Evolutionary conservation across 2,113 vertebrate species (phyloP).

Genomic region (Aspiorhynchus laticeps): DNA sequence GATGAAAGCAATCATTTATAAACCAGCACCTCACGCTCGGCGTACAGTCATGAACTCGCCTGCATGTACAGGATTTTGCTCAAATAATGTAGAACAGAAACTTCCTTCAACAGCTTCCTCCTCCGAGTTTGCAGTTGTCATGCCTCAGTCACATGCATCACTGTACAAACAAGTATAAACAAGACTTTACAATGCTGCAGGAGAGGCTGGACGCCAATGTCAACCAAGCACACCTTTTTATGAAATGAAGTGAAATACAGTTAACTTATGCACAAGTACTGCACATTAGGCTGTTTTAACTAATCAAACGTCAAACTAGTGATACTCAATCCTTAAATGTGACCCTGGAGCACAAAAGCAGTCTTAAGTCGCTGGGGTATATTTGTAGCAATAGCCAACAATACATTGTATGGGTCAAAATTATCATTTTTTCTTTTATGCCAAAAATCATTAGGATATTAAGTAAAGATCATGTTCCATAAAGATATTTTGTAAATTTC

Average conservation of each 20-base stretch:
- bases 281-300: background rate
- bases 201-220: background rate
- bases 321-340: background rate
- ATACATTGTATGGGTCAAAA: too few species aligned
- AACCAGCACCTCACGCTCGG: slow-evolving; percentile 60
- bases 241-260: background rate
- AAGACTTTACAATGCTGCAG: background rate
- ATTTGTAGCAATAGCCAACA: too few species aligned
- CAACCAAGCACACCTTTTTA: slow-evolving; percentile 30
- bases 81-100: background rate
- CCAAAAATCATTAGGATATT: too few species aligned
- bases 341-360: too few species aligned
- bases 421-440: too few species aligned
- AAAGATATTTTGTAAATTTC: too few species aligned
- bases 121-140: background rate
- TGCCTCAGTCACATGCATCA: background rate
- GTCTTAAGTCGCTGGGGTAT: too few species aligned
- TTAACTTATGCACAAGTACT: background rate
- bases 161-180: slow-evolving; percentile 33
- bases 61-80: background rate
- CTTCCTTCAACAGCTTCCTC: slow-evolving; percentile 11
- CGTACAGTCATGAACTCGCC: slow-evolving; percentile 29
- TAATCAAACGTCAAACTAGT: background rate
- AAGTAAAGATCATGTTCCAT: too few species aligned
- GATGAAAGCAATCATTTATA: slow-evolving; percentile 69